Base-by-base conservation (phyloP, 2,888 invertebrate species). In the Lithodes maja region DNA sequence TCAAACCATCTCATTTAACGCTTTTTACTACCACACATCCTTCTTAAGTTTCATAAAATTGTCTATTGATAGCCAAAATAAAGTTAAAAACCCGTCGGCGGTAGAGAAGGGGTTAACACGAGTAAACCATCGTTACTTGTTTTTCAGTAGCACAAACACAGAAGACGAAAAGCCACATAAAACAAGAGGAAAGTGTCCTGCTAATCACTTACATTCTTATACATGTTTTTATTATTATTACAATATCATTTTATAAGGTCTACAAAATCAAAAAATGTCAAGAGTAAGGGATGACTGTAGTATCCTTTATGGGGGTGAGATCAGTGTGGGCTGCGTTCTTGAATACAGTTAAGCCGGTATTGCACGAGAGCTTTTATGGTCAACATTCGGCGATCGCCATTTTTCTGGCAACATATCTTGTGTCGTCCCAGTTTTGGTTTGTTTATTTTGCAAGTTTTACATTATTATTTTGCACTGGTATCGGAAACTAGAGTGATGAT, bases 241-340 rank as follows among this genome's bases (percentile, higher is more conserved):
- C n/a, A 55, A 15, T 54, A 68, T 83, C 74, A 78, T 83, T 33
- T 77, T 69, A 17, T 75, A 83, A 87, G 15, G 61, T 78, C 83
- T 81, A 82, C 86, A 86, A 86, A 86, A 82, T 68, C 9, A 86
- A 86, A n/a, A 71, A 71, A 71, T 71, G 3, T 12, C 15, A 7
- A 12, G 71, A 71, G 71, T 71, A n/a, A 12, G 17, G 71, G 71
- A 3, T 77, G 54, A 86, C 74, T 75, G 53, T 84, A 75, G 69
- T 82, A 69, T 55, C 75, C 77, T 75, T 33, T 77, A 84, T 77
- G 5, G n/a, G 74, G 84, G 54, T 75, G 75, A n/a, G 17, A 75
- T 71, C 17, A 17, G 71, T 86, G 82, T 86, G 86, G 61, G 77
- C 82, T 86, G 86, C 50, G 82, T 77, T 86, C 86, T 82, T 86